Conservation (phyloP, 1,140 invertebrate genomes). For the Pristionchus pacificus region DNA sequence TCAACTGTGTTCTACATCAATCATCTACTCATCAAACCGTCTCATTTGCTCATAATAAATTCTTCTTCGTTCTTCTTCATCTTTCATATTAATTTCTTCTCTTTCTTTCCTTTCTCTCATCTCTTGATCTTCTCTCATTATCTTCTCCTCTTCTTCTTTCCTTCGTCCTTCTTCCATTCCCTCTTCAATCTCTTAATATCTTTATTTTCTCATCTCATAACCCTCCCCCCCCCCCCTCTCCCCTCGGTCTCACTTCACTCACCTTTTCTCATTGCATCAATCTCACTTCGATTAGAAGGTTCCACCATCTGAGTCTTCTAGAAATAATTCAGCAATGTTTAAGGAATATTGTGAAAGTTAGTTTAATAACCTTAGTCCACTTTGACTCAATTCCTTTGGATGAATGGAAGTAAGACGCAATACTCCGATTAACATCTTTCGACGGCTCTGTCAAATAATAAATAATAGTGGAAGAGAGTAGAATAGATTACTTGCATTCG, state of each 20-base stretch:
- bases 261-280: neutral
- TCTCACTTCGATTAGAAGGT: neutral
- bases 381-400: neutral
- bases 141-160: neutral
- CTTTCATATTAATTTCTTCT: neutral
- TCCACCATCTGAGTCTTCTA: neutral
- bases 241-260: neutral
- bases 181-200: too few relatives aligned
- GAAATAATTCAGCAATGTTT: neutral
- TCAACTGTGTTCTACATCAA: too few relatives aligned
- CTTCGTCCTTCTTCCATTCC: neutral
- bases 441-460: neutral
- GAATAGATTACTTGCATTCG: neutral
- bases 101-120: neutral
- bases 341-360: neutral
- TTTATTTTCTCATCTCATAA: neutral
- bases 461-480: neutral
- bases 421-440: neutral
- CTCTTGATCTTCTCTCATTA: neutral
- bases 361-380: neutral
- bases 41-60: too few relatives aligned
- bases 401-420: too few relatives aligned
- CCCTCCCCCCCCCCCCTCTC: neutral
- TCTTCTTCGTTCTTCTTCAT: neutral
- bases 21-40: too few relatives aligned